These are phyloP conservation scores for Tyrannus savana DNA, from an alignment of 2,113 vertebrate genomes.

Conservation along the genomic window DNA sequence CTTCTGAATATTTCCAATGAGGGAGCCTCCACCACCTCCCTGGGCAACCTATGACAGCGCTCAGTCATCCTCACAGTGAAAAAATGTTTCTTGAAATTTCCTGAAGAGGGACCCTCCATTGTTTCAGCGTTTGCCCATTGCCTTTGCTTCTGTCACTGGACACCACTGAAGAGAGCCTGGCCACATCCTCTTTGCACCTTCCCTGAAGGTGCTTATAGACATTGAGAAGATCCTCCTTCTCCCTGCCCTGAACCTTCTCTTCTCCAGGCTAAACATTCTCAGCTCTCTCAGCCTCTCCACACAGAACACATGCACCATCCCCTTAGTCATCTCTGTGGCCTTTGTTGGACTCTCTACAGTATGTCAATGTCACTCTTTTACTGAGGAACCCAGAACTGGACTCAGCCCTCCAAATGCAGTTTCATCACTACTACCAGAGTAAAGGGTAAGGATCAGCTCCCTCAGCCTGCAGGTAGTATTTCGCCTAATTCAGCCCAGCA, in stretches of 20 bases:
- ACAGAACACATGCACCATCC: not conserved
- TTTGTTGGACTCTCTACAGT: not conserved
- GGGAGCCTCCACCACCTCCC: not conserved
- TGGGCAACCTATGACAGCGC: not conserved
- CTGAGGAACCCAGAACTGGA: not conserved
- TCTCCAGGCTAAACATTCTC: not conserved
- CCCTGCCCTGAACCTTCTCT: not conserved
- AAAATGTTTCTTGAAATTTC: not conserved
- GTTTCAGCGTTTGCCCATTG: not conserved
- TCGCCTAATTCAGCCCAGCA: not conserved
- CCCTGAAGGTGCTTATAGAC: not conserved
- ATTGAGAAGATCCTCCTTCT: not conserved
- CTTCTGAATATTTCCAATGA: not conserved
- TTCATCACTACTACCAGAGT: not conserved
- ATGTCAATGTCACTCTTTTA: not conserved
- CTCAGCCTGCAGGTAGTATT: not conserved
- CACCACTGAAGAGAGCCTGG: not conserved
- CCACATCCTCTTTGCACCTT: not conserved
- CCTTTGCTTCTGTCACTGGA: not conserved
- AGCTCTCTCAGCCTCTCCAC: too few relatives aligned
- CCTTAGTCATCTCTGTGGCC: not conserved
- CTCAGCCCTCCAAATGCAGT: not conserved
- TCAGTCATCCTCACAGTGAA: not conserved
- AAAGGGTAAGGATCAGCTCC: not conserved
- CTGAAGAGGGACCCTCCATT: not conserved